Conservation (phyloP, 2,888 invertebrate genomes). For the Zygothrica quintamaculata region DNA sequence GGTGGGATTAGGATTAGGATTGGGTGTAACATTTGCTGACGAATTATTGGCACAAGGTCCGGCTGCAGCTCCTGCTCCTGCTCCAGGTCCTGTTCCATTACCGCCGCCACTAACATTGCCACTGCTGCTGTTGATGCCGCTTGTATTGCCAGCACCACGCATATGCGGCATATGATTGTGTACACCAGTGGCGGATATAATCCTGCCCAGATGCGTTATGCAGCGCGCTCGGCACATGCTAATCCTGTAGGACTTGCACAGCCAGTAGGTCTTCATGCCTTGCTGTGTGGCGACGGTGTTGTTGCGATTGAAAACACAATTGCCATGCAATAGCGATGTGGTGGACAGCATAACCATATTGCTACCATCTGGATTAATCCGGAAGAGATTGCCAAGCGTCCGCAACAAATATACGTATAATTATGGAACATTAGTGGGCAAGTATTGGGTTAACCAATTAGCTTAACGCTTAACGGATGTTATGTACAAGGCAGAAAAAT, state of each 20-base stretch:
- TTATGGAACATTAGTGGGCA: constrained; percentile 73
- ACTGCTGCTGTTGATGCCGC: constrained; percentile 13
- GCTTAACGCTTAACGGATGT: constrained; percentile 52
- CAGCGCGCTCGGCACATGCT: constrained; percentile 85
- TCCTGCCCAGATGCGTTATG: constrained; percentile 84
- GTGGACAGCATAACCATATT: constrained; percentile 85
- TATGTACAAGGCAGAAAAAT: constrained; percentile 64
- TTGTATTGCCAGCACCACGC: constrained; percentile 66
- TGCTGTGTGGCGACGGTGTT: constrained; percentile 85
- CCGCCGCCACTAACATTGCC: too few species aligned
- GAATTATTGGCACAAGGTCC: constrained; percentile 9
- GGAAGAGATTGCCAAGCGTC: constrained; percentile 28
- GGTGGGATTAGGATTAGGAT: constrained; percentile 54
- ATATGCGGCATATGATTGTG: constrained; percentile 85
- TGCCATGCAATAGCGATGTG: constrained; percentile 84
- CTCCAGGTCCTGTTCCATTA: too few species aligned
- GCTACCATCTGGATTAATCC: constrained; percentile 79
- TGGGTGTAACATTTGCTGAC: constrained; percentile 43
- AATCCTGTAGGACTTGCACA: constrained; percentile 85
- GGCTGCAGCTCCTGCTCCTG: constrained; percentile 21
- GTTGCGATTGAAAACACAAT: constrained; percentile 85
- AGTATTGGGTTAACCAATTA: constrained; percentile 43
- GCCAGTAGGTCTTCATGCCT: constrained; percentile 85
- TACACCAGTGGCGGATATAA: constrained; percentile 84
- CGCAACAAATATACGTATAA: constrained; percentile 74